Evolutionary conservation across 2,888 invertebrate species (phyloP).

Genomic region (Coleophora flavipennella): DNA sequence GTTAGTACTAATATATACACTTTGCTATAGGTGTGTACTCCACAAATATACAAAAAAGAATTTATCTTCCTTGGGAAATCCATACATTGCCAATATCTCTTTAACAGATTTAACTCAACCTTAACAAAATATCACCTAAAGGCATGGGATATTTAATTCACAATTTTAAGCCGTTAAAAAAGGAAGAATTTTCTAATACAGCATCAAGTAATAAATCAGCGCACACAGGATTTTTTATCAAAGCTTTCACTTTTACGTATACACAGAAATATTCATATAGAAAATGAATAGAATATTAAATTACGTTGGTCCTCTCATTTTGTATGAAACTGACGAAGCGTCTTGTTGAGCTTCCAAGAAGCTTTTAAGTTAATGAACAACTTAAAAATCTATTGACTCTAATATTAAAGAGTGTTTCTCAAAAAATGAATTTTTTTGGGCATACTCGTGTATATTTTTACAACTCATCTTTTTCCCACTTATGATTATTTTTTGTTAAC

Average conservation of each 20-base stretch:
- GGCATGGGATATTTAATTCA: too few species aligned
- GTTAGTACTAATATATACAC: too few species aligned
- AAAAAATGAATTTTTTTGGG: slow-evolving; percentile 25
- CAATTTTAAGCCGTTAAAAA: slow-evolving; percentile 8
- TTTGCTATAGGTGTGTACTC: too few species aligned
- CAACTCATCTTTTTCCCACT: too few species aligned
- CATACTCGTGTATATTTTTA: too few species aligned
- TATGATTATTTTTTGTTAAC: too few species aligned
- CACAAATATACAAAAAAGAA: too few species aligned
- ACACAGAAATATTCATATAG: slow-evolving; percentile 55
- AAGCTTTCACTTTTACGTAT: slow-evolving; percentile 45
- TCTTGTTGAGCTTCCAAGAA: slow-evolving; percentile 67
- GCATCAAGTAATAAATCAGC: slow-evolving; percentile 25
- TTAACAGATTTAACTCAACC: too few species aligned
- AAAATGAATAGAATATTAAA: slow-evolving; percentile 70
- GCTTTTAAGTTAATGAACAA: slow-evolving; percentile 71
- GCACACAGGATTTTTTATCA: slow-evolving; percentile 29
- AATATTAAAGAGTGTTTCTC: slow-evolving; percentile 28
- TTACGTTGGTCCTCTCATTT: slow-evolving; percentile 64
- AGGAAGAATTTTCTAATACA: slow-evolving; percentile 18
- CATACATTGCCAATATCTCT: too few species aligned
- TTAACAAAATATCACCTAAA: too few species aligned
- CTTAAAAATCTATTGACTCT: slow-evolving; percentile 64
- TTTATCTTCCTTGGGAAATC: too few species aligned
- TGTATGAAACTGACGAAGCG: slow-evolving; percentile 64